phyloP scores from a whole-genome alignment of 2,888 invertebrate species.

The Chrysina gloriosa region DNA sequence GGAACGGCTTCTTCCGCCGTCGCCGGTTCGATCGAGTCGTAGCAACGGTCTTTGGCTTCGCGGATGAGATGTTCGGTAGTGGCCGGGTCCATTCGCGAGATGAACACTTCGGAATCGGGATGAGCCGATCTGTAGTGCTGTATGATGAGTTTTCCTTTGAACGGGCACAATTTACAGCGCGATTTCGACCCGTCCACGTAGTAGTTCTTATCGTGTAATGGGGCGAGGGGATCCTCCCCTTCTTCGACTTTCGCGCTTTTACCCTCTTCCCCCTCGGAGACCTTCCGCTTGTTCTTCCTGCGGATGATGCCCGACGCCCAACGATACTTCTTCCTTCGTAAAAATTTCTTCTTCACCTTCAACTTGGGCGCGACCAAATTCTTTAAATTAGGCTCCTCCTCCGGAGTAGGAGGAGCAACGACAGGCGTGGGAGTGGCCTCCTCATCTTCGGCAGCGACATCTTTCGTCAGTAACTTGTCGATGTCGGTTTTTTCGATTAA shows the following conservation, averaged over 20 bases:
- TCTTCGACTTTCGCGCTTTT: slow-evolving; percentile 1
- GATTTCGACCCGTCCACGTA: slow-evolving; percentile 64
- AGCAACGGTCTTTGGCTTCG: slow-evolving; percentile 63
- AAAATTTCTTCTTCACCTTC: slow-evolving; percentile 29
- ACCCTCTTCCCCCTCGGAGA: slow-evolving; percentile 42
- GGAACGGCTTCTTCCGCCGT: slow-evolving; percentile 45
- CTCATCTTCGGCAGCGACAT: not conserved
- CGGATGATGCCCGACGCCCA: slow-evolving; percentile 58
- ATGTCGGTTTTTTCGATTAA: slow-evolving; percentile 56
- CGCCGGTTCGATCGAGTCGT: slow-evolving; percentile 47
- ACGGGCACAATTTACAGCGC: slow-evolving; percentile 73
- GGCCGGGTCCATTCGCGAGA: slow-evolving; percentile 70
- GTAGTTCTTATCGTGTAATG: slow-evolving; percentile 63
- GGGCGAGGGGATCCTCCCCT: not conserved
- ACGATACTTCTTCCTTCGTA: slow-evolving; percentile 39
- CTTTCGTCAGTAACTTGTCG: slow-evolving; percentile 24
- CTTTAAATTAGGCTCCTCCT: slow-evolving; percentile 8
- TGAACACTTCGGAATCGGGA: slow-evolving; percentile 73
- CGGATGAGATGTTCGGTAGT: slow-evolving; percentile 69
- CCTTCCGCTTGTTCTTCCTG: slow-evolving; percentile 60
- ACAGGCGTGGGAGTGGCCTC: not conserved
- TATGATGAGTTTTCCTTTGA: slow-evolving; percentile 71
- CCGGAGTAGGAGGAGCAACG: not conserved
- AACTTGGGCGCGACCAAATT: not conserved
- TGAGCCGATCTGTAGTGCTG: slow-evolving; percentile 75